Conservation (phyloP, 2,888 invertebrate species). For the Eucera pruinosa region DNA sequence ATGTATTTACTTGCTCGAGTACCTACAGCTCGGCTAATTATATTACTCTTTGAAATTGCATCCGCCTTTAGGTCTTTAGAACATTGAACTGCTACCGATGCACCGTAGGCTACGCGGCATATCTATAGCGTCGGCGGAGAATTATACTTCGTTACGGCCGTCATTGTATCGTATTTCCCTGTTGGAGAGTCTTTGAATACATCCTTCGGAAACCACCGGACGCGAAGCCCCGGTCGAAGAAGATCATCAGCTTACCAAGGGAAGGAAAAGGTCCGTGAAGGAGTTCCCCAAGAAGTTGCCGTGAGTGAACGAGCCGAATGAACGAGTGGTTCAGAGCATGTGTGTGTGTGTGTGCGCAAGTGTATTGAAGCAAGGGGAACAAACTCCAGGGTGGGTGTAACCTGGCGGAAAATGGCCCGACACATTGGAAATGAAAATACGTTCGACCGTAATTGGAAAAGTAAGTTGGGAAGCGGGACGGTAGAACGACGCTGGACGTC, state of each 20-base stretch:
- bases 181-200: constrained; percentile 33
- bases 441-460: constrained; percentile 39
- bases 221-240: constrained; percentile 5
- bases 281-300: constrained; percentile 39
- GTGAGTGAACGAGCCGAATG: not conserved
- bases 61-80: constrained; percentile 48
- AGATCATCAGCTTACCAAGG: constrained; percentile 39
- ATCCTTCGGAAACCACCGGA: constrained; percentile 27
- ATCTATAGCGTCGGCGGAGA: constrained; percentile 28
- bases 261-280: constrained; percentile 11
- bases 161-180: constrained; percentile 52
- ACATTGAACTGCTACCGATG: constrained; percentile 44
- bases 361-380: constrained; percentile 23
- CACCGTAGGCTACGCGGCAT: not conserved
- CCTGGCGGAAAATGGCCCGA: constrained; percentile 37
- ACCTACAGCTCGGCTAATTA: constrained; percentile 68
- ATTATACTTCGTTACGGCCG: constrained; percentile 64
- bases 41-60: constrained; percentile 68
- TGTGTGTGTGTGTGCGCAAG: not conserved
- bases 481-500: not conserved
- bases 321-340: not conserved
- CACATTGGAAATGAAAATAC: constrained; percentile 45
- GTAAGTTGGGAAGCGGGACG: constrained; percentile 22
- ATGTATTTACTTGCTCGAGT: constrained; percentile 62
- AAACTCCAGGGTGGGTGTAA: constrained; percentile 29